These are phyloP conservation scores for Pterostichus madidus DNA, from an alignment of 2,888 invertebrate genomes.

Conservation along the genomic window DNA sequence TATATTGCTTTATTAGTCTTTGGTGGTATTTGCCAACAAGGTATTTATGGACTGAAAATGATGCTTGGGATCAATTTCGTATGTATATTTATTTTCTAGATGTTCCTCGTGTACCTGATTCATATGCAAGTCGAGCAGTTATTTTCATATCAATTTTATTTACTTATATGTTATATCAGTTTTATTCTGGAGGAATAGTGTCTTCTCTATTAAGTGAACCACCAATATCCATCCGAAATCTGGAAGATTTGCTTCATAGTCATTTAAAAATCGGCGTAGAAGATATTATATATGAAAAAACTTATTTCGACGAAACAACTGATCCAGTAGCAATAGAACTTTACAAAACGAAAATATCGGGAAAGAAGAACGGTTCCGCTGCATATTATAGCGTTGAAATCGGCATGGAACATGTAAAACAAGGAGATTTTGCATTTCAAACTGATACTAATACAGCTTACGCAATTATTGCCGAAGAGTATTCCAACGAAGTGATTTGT, in stretches of 20 bases:
- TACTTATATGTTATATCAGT: conserved; percentile 83
- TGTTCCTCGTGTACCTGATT: conserved; percentile 55
- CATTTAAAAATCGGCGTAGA: conserved; percentile 82
- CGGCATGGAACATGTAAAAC: conserved; percentile 81
- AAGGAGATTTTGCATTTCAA: conserved; percentile 85
- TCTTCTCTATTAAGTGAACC: conserved; percentile 82
- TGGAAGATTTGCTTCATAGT: conserved; percentile 81
- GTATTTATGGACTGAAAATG: conserved; percentile 68
- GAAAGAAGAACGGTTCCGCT: conserved; percentile 69
- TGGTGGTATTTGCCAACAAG: conserved; percentile 75
- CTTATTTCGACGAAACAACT: conserved; percentile 83
- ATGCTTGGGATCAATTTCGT: too few relatives aligned
- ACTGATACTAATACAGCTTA: conserved; percentile 84
- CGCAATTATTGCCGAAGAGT: conserved; percentile 83
- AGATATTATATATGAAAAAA: conserved; percentile 82
- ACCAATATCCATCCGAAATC: conserved; percentile 81
- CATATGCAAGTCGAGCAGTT: conserved; percentile 59
- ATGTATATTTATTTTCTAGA: conserved; percentile 12
- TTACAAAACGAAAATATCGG: conserved; percentile 80
- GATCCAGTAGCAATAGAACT: conserved; percentile 82
- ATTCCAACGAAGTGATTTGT: conserved; percentile 83
- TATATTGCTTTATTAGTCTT: conserved; percentile 76
- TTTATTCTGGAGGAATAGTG: conserved; percentile 85
- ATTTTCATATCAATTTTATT: conserved; percentile 74
- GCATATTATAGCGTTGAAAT: conserved; percentile 79